Base-by-base conservation (phyloP, 2,797 vertebrate genomes). In the Anolis apletophallus region DNA sequence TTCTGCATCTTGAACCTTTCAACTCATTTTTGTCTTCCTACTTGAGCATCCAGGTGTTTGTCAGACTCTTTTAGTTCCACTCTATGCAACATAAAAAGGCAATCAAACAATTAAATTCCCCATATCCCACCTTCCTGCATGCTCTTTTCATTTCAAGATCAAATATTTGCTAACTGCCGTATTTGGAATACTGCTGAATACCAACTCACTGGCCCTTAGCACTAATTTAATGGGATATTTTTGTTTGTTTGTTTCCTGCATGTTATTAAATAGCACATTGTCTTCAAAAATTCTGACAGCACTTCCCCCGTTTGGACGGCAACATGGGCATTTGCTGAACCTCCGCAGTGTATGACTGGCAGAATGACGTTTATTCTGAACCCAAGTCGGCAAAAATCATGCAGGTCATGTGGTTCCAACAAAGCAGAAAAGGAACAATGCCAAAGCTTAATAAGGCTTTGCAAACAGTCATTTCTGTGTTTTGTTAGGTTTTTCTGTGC, bases 381-480 rank as follows among this genome's bases (percentile, higher is more conserved):
- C 85, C 75, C 57, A 19, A 46, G 34, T n/a, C 23, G 78, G 32
- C 40, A 23, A 61, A 81, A 50, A 82, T 67, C 67, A 78, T 85
- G 73, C 80, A 74, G 87, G 75, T 95, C 94, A 94, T 87, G 89
- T 83, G 93, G 80, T 0, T 0, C 72, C 88, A 86, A 87, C 92
- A 89, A 69, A 90, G 91, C 40, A 93, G 89, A 91, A 83, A 64
- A 61, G 91, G 81, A 94, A 95, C 91, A 88, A 89, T 93, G 88
- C 88, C 91, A 89, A 91, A 93, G 89, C 93, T 94, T 95, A 95
- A 95, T 85, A 40, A 92, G 90, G 88, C 91, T 94, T 94, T 94
- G 87, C 88, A 89, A 93, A 89, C 93, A 92, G 92, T 89, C 87
- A 89, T 90, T 94, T 90, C 89, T 94, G 88, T 94, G 88, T 91